Conservation (phyloP, 2,113 vertebrate species). For the Raja brachyura region DNA sequence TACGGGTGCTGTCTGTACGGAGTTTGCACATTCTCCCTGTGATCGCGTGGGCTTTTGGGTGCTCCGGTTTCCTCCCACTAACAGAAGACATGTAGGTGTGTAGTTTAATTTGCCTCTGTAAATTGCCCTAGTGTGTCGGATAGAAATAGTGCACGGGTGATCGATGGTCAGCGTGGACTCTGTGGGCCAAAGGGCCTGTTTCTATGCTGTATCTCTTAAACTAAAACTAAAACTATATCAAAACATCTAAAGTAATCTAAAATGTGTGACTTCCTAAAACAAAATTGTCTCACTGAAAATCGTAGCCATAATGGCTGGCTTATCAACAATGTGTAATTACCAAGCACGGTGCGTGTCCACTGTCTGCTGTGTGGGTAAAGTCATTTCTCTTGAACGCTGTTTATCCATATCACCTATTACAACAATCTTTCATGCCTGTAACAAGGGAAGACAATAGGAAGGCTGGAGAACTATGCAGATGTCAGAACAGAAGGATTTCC, state of each 20-base stretch:
- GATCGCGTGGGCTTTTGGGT: too few relatives aligned
- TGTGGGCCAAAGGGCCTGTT: too few relatives aligned
- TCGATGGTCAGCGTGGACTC: too few relatives aligned
- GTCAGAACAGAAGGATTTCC: conserved; percentile 48
- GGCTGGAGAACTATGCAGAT: conserved; percentile 52
- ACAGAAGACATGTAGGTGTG: too few relatives aligned
- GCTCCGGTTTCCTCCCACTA: too few relatives aligned
- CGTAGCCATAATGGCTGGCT: not conserved
- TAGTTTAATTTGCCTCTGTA: too few relatives aligned
- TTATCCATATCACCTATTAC: conserved; percentile 19
- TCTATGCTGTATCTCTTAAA: too few relatives aligned
- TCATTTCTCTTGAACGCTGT: conserved; percentile 30
- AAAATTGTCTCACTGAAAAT: not conserved
- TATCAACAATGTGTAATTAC: conserved; percentile 14
- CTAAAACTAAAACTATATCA: not conserved
- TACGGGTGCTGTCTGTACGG: too few relatives aligned
- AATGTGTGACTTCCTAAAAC: not conserved
- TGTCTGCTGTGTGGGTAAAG: conserved; percentile 2
- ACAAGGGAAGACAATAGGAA: conserved; percentile 29
- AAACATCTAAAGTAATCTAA: not conserved
- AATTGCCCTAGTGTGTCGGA: too few relatives aligned
- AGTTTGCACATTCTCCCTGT: too few relatives aligned
- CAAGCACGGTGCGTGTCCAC: conserved; percentile 2
- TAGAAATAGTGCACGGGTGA: too few relatives aligned
- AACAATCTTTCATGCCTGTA: conserved; percentile 34